A percentile compares a stretch with the other conserved stretches of the same genome.
Conservation (phyloP, 2,888 invertebrate species). For the Amphimallon solstitiale region DNA sequence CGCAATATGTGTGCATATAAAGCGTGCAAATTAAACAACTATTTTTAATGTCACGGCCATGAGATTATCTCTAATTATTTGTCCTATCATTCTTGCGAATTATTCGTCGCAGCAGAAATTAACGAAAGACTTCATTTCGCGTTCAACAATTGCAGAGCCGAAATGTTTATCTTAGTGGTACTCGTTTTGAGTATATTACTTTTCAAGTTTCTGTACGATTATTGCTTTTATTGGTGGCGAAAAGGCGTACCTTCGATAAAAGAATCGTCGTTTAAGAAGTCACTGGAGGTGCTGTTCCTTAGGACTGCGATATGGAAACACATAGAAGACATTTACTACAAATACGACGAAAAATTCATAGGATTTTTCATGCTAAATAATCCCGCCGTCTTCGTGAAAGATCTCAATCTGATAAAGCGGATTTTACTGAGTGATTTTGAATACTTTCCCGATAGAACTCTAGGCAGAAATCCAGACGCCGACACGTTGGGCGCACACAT, state of each 20-base stretch:
- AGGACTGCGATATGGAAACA: constrained; percentile 53
- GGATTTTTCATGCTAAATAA: constrained; percentile 66
- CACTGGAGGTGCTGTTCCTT: constrained; percentile 54
- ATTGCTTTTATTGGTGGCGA: constrained; percentile 60
- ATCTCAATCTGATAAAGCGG: constrained; percentile 63
- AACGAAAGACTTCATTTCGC: too few species aligned
- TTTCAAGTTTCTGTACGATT: too few species aligned
- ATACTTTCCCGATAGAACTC: constrained; percentile 63
- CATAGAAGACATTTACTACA: constrained; percentile 53
- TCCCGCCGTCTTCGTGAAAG: constrained; percentile 63
- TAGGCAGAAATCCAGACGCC: constrained; percentile 59
- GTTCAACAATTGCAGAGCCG: too few species aligned
- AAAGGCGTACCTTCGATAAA: constrained; percentile 58
- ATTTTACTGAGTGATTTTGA: constrained; percentile 65
- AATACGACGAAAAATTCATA: constrained; percentile 56
- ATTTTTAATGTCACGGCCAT: too few species aligned
- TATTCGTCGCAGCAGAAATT: too few species aligned
- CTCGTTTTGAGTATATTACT: too few species aligned
- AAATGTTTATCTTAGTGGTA: too few species aligned
- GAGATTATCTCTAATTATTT: too few species aligned
- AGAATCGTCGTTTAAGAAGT: constrained; percentile 61
- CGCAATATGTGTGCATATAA: too few species aligned
- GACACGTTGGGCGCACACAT: constrained; percentile 61
- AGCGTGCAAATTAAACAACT: too few species aligned
- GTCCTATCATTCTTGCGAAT: too few species aligned